Evolutionary conservation across 2,113 vertebrate species (phyloP).

Genomic region (Festucalex cinctus): DNA sequence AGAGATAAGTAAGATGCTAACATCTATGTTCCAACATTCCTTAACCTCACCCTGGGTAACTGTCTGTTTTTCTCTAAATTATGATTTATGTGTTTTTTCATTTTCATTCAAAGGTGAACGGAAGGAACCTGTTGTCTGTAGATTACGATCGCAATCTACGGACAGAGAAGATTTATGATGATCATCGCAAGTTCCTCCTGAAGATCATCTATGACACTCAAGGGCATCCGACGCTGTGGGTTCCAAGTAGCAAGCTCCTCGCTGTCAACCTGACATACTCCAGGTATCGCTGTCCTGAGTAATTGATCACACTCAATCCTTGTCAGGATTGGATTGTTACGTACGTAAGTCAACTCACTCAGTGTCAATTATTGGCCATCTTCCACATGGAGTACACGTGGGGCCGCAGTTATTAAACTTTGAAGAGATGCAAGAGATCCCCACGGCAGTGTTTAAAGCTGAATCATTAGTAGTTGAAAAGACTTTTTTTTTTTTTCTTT

Average conservation of each 20-base stretch:
- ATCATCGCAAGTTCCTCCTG: constrained; percentile 95
- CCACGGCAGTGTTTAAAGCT: no score
- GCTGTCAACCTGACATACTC: constrained; percentile 95
- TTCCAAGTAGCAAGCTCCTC: constrained; percentile 95
- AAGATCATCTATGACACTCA: constrained; percentile 91
- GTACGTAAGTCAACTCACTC: neutral
- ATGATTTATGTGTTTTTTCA: neutral
- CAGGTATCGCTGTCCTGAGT: constrained; percentile 43
- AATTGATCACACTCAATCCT: neutral
- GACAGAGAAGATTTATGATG: constrained; percentile 98
- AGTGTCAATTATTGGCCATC: neutral
- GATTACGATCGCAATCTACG: constrained; percentile 91
- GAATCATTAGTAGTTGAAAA: no score
- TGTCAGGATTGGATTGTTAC: neutral
- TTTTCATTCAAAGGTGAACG: constrained; percentile 84
- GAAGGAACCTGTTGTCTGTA: constrained; percentile 95
- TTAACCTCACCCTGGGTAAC: neutral
- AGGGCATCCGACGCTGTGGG: constrained; percentile 93
- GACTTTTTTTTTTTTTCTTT: no score
- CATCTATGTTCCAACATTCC: neutral
- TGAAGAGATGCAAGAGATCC: neutral
- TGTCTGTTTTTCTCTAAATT: neutral
- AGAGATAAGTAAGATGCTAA: no score
- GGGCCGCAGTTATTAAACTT: neutral
- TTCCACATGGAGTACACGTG: neutral